These are phyloP conservation scores for Semotilus atromaculatus DNA, from an alignment of 2,797 vertebrate species.

Conservation along the genomic window DNA sequence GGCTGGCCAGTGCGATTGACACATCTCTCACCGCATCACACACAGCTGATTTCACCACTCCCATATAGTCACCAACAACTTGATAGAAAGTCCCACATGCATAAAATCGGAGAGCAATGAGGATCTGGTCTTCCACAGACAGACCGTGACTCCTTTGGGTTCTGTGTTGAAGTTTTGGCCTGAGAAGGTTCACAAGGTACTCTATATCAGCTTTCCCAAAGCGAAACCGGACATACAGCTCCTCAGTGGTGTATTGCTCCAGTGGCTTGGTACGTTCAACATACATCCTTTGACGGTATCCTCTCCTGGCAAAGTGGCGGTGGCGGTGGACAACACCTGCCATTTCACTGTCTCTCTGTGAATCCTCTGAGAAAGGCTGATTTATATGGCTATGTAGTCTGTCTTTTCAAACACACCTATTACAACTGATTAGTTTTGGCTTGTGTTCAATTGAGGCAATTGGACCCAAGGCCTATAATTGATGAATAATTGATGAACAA, in stretches of 20 bases:
- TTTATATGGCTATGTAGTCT: neutral
- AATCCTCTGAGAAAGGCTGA: neutral
- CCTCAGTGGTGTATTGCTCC: constrained; percentile 36
- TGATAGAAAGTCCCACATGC: constrained; percentile 38
- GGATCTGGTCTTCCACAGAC: constrained; percentile 55
- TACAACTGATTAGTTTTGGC: neutral
- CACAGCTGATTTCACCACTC: constrained; percentile 44
- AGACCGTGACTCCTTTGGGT: constrained; percentile 5
- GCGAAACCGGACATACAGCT: too few species aligned
- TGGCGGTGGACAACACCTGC: too few species aligned
- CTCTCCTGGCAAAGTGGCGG: too few species aligned
- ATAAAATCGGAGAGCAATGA: constrained; percentile 38
- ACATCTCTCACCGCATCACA: too few species aligned
- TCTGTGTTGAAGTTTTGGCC: constrained; percentile 56
- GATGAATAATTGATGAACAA: too few species aligned
- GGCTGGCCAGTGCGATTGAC: too few species aligned
- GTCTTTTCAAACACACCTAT: neutral
- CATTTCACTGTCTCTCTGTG: neutral
- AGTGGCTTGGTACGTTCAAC: constrained; percentile 39
- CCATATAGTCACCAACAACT: constrained; percentile 54
- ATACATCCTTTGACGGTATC: constrained; percentile 39
- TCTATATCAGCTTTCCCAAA: constrained; percentile 12
- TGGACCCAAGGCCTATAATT: neutral
- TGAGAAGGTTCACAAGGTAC: constrained; percentile 52
- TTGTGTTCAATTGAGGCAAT: neutral